Conservation (phyloP, 2,888 invertebrate genomes). For the Nomada ferruginata region DNA sequence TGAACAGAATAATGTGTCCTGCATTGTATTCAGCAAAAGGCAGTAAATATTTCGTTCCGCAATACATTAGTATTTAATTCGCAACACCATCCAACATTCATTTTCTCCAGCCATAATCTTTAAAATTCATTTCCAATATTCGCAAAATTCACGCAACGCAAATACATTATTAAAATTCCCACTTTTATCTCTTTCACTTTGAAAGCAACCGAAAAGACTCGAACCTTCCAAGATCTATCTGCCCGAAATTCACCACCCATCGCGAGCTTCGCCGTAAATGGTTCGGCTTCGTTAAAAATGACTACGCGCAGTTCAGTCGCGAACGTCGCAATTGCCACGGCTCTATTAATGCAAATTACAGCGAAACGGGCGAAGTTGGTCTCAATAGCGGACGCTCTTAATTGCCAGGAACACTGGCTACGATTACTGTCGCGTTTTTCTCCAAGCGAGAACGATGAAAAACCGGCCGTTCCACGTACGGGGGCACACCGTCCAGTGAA, state of each 20-base stretch:
- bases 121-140: too few relatives aligned
- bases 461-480: slow-evolving; percentile 23
- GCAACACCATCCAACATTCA: too few relatives aligned
- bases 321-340: neutral
- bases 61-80: too few relatives aligned
- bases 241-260: neutral
- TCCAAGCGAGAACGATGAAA: slow-evolving; percentile 43
- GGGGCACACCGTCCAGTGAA: slow-evolving; percentile 70
- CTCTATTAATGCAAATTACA: slow-evolving; percentile 30
- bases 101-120: too few relatives aligned
- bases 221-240: too few relatives aligned
- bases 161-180: too few relatives aligned
- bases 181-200: too few relatives aligned
- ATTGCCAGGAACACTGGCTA: slow-evolving; percentile 22
- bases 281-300: neutral
- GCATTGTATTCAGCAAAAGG: too few relatives aligned
- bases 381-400: slow-evolving; percentile 37
- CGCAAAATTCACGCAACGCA: too few relatives aligned
- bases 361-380: slow-evolving; percentile 15
- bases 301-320: neutral
- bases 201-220: too few relatives aligned
- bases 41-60: too few relatives aligned
- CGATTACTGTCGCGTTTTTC: slow-evolving; percentile 44
- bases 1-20: neutral
- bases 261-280: neutral